A percentile compares a stretch with the other conserved stretches of the same genome.
phyloP scores from a whole-genome alignment of 35 echinoderm and acorn worm genomes.

The Ophioderma brevispina region DNA sequence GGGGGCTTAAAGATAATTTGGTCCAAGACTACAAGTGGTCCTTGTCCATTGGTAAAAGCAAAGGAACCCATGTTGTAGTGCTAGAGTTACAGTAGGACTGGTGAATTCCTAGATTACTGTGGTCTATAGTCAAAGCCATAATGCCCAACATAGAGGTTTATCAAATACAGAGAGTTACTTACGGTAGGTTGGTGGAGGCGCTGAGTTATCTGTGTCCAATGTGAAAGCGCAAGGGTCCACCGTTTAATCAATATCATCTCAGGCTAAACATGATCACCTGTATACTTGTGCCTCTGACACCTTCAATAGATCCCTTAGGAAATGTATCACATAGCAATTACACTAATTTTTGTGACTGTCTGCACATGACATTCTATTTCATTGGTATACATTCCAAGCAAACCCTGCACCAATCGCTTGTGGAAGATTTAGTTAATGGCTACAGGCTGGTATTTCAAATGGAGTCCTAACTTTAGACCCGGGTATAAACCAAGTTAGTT shows the following conservation, averaged over 20 bases:
- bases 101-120: neutral
- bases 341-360: too few relatives aligned
- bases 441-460: too few relatives aligned
- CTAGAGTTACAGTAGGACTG: neutral
- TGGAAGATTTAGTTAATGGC: too few relatives aligned
- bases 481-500: too few relatives aligned
- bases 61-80: neutral
- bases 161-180: conserved; percentile 33
- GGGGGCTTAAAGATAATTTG: neutral
- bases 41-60: neutral
- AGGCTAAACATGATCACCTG: conserved; percentile 72
- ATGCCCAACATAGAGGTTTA: neutral
- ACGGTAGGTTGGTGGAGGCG: conserved; percentile 72
- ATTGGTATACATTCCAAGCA: too few relatives aligned
- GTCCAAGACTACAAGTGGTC: neutral
- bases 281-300: conserved; percentile 60
- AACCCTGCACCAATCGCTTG: too few relatives aligned
- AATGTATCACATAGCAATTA: neutral
- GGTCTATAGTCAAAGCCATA: neutral
- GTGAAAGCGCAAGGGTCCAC: conserved; percentile 51
- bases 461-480: too few relatives aligned
- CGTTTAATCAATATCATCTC: conserved; percentile 74
- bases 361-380: too few relatives aligned
- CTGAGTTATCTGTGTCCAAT: conserved; percentile 48
- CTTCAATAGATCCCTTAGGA: conserved; percentile 81